phyloP scores from a whole-genome alignment of 2,888 invertebrate species.

The Ectemnius continuus region DNA sequence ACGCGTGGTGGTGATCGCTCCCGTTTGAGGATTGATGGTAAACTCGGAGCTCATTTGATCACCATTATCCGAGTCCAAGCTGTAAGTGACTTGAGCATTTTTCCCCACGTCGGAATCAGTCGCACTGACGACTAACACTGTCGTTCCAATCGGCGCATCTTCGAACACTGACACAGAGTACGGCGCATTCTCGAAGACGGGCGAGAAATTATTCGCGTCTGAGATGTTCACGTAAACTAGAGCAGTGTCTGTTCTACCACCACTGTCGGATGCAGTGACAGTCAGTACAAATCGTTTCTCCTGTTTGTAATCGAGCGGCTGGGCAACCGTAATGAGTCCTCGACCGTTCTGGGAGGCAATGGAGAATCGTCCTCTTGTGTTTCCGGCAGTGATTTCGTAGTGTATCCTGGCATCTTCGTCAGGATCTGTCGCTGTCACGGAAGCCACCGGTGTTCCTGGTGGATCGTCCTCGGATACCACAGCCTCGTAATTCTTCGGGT shows the following conservation, averaged over 20 bases:
- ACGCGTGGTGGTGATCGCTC: constrained; percentile 93
- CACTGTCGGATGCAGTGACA: constrained; percentile 92
- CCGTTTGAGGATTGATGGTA: constrained; percentile 94
- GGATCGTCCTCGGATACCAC: constrained; percentile 83
- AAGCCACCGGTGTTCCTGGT: constrained; percentile 93
- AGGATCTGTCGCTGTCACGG: constrained; percentile 92
- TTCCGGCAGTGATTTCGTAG: constrained; percentile 92
- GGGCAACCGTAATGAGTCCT: constrained; percentile 92
- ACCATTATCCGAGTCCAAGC: constrained; percentile 83
- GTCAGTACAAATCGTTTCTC: constrained; percentile 93
- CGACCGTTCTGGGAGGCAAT: constrained; percentile 94
- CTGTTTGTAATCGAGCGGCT: constrained; percentile 94
- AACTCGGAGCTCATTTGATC: constrained; percentile 83
- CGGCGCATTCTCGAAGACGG: constrained; percentile 95
- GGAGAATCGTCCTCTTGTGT: constrained; percentile 91
- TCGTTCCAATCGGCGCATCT: constrained; percentile 94
- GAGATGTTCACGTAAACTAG: constrained; percentile 95
- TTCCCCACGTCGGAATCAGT: constrained; percentile 96
- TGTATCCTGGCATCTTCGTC: constrained; percentile 91
- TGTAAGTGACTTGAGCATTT: constrained; percentile 93
- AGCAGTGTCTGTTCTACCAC: constrained; percentile 92
- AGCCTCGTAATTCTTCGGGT: constrained; percentile 81
- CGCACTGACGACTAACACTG: constrained; percentile 94
- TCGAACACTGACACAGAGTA: constrained; percentile 95
- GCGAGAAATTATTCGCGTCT: constrained; percentile 96